These are phyloP conservation scores for Apantesis nais DNA, from an alignment of 2,888 invertebrate species.

Conservation along the genomic window DNA sequence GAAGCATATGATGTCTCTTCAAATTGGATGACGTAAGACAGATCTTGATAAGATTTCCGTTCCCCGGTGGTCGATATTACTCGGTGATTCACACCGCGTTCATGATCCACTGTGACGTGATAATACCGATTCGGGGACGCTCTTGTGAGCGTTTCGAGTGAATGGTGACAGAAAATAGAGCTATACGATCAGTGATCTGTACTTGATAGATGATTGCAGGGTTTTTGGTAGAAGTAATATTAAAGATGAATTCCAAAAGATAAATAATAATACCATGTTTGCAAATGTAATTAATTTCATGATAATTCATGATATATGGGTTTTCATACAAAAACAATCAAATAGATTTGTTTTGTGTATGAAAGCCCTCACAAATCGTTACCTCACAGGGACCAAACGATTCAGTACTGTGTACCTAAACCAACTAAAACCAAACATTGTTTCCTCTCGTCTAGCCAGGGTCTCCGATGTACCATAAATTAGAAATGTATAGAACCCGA, in stretches of 20 bases:
- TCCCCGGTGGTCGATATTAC: neutral
- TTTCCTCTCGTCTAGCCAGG: too few relatives aligned
- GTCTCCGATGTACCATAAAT: too few relatives aligned
- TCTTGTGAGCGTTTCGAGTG: neutral
- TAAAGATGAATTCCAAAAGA: neutral
- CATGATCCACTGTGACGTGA: neutral
- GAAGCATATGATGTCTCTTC: neutral
- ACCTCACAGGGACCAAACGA: neutral
- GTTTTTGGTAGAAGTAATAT: neutral
- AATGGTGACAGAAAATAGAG: neutral
- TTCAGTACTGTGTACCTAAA: too few relatives aligned
- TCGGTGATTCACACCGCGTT: neutral
- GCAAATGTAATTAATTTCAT: neutral
- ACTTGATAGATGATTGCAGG: neutral
- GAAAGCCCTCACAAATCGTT: neutral
- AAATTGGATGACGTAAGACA: constrained; percentile 8
- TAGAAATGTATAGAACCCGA: neutral
- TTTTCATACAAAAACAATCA: too few relatives aligned
- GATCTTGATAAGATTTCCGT: constrained; percentile 14
- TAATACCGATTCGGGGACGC: neutral
- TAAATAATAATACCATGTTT: neutral
- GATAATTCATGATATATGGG: neutral
- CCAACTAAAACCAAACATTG: neutral
- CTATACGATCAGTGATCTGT: neutral
- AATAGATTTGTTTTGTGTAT: neutral